Percentiles rank a stretch among this genome's conserved stretches.
Evolutionary conservation across 92 coral and sea anemone species (phyloP).

Genomic region (Pocillopora meandrina): DNA sequence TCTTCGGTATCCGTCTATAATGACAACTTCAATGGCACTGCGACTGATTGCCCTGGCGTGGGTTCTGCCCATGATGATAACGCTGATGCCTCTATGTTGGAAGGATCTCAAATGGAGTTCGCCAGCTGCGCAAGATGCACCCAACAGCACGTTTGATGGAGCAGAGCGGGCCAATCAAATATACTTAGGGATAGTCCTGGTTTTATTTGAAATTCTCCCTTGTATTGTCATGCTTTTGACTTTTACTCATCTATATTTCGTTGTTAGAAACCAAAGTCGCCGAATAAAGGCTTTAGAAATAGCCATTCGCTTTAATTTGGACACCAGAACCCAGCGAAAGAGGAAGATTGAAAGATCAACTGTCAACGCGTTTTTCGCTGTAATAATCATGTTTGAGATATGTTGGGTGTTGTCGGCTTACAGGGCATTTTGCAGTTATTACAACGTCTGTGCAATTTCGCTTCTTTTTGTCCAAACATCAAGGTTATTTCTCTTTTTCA

Average conservation of each 20-base stretch:
- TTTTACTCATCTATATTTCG: slow-evolving; percentile 26
- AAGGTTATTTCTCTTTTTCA: background rate
- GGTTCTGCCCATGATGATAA: slow-evolving; percentile 28
- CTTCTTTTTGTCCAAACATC: background rate
- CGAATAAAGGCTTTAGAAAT: slow-evolving; percentile 11
- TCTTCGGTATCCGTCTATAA: slow-evolving; percentile 34
- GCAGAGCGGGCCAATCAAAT: slow-evolving; percentile 4
- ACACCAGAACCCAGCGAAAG: background rate
- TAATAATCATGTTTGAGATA: background rate
- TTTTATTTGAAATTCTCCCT: slow-evolving; percentile 44
- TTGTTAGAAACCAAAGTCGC: slow-evolving; percentile 41
- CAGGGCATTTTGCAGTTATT: background rate
- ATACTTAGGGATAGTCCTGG: slow-evolving; percentile 19
- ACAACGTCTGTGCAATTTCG: background rate
- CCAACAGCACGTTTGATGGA: too few species aligned
- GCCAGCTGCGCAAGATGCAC: too few species aligned
- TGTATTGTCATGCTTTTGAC: slow-evolving; percentile 36
- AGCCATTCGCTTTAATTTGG: background rate
- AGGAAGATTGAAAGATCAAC: background rate
- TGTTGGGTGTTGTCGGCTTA: background rate
- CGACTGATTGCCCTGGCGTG: slow-evolving; percentile 38
- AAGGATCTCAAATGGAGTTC: slow-evolving; percentile 3
- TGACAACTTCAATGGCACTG: background rate
- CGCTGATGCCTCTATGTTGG: slow-evolving; percentile 56
- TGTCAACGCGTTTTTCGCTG: background rate